Conservation (phyloP, 2,888 invertebrate genomes). For the Calliopum simillimum region DNA sequence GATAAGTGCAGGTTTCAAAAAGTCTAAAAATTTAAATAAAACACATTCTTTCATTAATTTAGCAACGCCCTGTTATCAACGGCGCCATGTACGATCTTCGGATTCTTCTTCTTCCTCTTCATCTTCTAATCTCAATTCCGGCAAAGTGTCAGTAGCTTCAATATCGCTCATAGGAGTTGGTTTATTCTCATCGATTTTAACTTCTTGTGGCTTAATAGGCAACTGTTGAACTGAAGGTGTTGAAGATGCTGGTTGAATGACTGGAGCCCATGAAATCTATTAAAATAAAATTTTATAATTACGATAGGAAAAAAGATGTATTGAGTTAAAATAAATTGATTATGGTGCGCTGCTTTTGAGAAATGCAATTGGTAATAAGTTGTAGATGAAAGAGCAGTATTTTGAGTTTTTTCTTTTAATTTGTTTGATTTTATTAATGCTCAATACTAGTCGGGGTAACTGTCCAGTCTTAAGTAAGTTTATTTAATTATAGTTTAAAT, state of each 20-base stretch:
- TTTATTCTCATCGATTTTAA: conserved; percentile 31
- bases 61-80: conserved; percentile 71
- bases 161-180: conserved; percentile 52
- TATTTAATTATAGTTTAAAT: too few species aligned
- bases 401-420: too few species aligned
- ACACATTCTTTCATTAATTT: not conserved
- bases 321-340: not conserved
- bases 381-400: not conserved
- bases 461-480: too few species aligned
- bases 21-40: too few species aligned
- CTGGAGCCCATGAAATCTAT: conserved; percentile 62
- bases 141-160: conserved; percentile 67
- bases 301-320: not conserved
- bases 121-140: conserved; percentile 80
- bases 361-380: not conserved
- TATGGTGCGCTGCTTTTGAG: not conserved
- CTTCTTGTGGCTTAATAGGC: conserved; percentile 42
- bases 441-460: too few species aligned
- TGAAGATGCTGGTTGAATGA: conserved; percentile 47
- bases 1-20: too few species aligned
- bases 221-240: conserved; percentile 47
- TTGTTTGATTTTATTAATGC: too few species aligned
- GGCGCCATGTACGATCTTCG: conserved; percentile 90
- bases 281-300: not conserved
- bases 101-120: conserved; percentile 90